A percentile compares a stretch with the other conserved stretches of the same genome.
phyloP scores from a whole-genome alignment of 2,888 invertebrate species.

The Tenthredo distinguenda region DNA sequence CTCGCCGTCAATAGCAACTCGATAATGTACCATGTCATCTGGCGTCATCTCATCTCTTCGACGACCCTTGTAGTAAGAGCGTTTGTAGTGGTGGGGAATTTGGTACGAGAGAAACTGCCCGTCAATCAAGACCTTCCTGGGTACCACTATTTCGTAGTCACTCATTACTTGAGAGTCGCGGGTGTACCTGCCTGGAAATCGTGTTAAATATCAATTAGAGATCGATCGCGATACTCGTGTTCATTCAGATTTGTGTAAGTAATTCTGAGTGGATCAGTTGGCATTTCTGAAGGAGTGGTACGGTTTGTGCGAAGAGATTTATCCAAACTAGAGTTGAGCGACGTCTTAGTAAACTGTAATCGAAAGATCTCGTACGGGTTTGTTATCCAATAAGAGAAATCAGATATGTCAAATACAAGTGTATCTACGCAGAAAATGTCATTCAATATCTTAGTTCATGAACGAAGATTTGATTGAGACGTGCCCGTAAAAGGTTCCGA shows the following conservation, averaged over 20 bases:
- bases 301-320: background rate
- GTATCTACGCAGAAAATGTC: background rate
- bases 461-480: constrained; percentile 4
- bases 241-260: background rate
- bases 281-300: background rate
- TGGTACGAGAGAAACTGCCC: constrained; percentile 73
- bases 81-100: constrained; percentile 73
- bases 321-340: background rate
- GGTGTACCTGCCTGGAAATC: constrained; percentile 62
- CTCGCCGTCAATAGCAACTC: constrained; percentile 71
- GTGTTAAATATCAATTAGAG: background rate
- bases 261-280: background rate
- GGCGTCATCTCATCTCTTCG: constrained; percentile 58
- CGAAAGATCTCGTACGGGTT: background rate
- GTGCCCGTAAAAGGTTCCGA: constrained; percentile 30
- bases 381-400: background rate
- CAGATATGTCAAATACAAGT: constrained; percentile 24
- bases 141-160: constrained; percentile 73
- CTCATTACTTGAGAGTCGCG: constrained; percentile 56
- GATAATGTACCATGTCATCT: constrained; percentile 73
- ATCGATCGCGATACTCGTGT: background rate
- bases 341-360: background rate
- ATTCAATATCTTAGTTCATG: constrained; percentile 8
- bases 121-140: constrained; percentile 71
- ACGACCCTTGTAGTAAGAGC: constrained; percentile 60